These are phyloP conservation scores for Botia kubotai DNA, from an alignment of 2,797 vertebrate genomes.

Conservation along the genomic window DNA sequence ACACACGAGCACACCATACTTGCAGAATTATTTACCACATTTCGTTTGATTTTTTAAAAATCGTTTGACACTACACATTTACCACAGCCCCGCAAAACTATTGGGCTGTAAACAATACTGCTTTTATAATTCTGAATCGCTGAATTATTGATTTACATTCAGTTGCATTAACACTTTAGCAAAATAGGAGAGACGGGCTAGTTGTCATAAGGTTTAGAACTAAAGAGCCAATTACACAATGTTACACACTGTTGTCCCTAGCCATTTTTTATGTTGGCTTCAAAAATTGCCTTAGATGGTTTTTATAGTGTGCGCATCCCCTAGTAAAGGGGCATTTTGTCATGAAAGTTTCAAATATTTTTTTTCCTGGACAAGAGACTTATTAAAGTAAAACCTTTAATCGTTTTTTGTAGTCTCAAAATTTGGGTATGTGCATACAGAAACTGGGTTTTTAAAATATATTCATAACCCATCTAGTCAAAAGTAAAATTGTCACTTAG, in stretches of 20 bases:
- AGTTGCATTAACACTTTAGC: background rate
- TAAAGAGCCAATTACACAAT: background rate
- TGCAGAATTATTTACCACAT: conserved; percentile 43
- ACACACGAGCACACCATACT: conserved; percentile 19
- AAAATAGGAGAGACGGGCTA: background rate
- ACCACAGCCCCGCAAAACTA: background rate
- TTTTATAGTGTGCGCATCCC: too few species aligned
- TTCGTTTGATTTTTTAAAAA: conserved; percentile 50
- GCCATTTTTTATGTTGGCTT: too few species aligned
- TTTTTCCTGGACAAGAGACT: too few species aligned
- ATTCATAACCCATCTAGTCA: background rate
- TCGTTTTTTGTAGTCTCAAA: too few species aligned
- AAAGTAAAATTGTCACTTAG: background rate
- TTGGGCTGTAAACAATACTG: background rate
- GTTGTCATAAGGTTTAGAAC: background rate
- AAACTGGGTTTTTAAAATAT: too few species aligned
- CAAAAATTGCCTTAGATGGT: too few species aligned
- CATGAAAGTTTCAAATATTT: too few species aligned
- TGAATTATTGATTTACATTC: background rate
- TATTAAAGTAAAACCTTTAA: too few species aligned
- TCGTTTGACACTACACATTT: conserved; percentile 19
- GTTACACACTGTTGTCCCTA: too few species aligned
- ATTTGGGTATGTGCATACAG: too few species aligned
- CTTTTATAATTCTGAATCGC: background rate
- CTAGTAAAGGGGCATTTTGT: too few species aligned